Evolutionary conservation across 2,888 invertebrate genomes (phyloP).

Genomic region (Ochropleura plecta): DNA sequence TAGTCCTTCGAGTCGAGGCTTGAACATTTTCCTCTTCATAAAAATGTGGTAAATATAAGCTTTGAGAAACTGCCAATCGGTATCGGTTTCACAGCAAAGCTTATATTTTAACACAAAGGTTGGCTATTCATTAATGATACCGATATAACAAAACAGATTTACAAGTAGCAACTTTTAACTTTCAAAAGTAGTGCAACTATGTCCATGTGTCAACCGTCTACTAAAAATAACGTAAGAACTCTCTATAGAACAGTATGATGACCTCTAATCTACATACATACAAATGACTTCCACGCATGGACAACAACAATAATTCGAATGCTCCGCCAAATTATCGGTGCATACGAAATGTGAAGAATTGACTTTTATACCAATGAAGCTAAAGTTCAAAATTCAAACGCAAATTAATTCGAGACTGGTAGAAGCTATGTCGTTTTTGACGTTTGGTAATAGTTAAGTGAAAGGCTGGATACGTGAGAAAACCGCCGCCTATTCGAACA

Average conservation of each 20-base stretch:
- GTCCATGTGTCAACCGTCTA: conserved; percentile 80
- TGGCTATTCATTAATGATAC: conserved; percentile 31
- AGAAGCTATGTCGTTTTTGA: conserved; percentile 65
- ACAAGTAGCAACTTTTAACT: conserved; percentile 63
- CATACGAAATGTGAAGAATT: conserved; percentile 16
- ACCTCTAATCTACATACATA: conserved; percentile 89
- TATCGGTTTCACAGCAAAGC: background rate
- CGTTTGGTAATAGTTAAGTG: conserved; percentile 88
- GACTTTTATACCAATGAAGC: conserved; percentile 50
- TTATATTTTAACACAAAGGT: conserved; percentile 12
- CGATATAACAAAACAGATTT: conserved; percentile 64
- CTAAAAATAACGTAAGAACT: conserved; percentile 79
- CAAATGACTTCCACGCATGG: conserved; percentile 88
- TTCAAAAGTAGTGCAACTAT: conserved; percentile 77
- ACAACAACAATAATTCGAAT: conserved; percentile 87
- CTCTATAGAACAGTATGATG: conserved; percentile 85
- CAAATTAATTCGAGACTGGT: conserved; percentile 27
- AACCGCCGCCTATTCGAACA: conserved; percentile 87
- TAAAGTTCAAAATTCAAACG: conserved; percentile 72
- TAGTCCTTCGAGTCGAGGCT: background rate
- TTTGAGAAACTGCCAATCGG: too few relatives aligned
- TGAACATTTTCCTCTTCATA: background rate
- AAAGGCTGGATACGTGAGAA: conserved; percentile 89
- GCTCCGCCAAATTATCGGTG: conserved; percentile 69
- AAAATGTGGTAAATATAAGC: background rate